Conservation (phyloP, 2,113 vertebrate species). For the Syngnathus typhle region DNA sequence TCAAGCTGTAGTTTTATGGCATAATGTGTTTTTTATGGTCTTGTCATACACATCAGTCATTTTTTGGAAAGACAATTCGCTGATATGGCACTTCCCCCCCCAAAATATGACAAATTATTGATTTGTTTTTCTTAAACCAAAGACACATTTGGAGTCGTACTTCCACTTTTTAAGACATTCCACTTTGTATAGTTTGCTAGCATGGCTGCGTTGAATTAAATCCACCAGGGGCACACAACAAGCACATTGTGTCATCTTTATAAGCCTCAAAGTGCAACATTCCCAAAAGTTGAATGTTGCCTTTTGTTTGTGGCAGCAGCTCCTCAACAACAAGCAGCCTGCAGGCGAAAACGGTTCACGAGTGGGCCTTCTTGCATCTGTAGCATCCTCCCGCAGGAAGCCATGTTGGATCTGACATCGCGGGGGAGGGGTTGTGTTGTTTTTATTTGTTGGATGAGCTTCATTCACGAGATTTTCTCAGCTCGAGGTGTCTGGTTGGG, state of each 20-base stretch:
- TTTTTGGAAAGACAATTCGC: neutral
- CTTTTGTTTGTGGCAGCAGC: neutral
- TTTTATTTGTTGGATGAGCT: neutral
- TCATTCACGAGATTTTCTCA: neutral
- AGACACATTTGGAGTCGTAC: neutral
- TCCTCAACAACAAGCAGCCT: conserved; percentile 1
- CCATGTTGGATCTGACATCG: neutral
- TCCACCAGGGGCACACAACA: neutral
- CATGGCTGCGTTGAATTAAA: neutral
- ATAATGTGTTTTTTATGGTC: neutral
- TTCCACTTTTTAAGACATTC: neutral
- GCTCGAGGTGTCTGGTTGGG: neutral
- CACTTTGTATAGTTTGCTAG: neutral
- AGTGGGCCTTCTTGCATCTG: neutral
- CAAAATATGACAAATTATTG: neutral
- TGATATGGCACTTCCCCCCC: neutral
- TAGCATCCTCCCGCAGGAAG: neutral
- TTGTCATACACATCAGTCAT: neutral
- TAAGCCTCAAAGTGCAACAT: neutral
- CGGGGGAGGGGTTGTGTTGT: neutral
- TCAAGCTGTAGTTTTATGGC: neutral
- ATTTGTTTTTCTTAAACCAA: neutral
- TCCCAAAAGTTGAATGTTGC: conserved; percentile 3
- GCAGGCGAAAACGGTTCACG: conserved; percentile 1
- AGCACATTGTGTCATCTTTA: neutral